Conservation (phyloP, 2,888 invertebrate genomes). For the Mesorhabditis spiculigera region DNA sequence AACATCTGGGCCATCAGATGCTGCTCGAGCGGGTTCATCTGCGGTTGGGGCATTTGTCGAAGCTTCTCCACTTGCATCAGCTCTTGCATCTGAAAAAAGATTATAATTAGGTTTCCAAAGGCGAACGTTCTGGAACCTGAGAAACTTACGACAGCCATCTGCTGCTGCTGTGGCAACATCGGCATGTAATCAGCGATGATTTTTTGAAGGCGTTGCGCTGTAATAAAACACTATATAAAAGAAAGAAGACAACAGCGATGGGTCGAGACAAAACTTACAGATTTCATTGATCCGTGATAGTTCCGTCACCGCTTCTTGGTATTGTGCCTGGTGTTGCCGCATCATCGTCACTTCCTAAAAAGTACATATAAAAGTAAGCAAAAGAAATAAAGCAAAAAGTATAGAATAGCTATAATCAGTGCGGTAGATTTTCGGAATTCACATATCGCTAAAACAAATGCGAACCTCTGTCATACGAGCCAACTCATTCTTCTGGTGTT, state of each 20-base stretch:
- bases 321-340: no score
- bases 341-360: no score
- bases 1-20: background rate
- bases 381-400: no score
- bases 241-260: no score
- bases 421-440: no score
- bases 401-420: no score
- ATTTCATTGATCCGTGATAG: no score
- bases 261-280: no score
- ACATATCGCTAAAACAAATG: no score
- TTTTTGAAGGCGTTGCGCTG: background rate
- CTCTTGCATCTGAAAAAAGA: background rate
- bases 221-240: background rate
- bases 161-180: background rate
- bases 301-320: no score
- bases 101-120: no score
- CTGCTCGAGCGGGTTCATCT: background rate
- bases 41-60: background rate
- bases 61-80: background rate
- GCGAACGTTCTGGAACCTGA: background rate
- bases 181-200: slow-evolving; percentile 2
- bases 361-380: no score
- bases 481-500: background rate
- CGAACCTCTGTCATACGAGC: background rate
- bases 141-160: background rate